Conservation (phyloP, 2,113 vertebrate species). For the Neodon shergylaensis region DNA sequence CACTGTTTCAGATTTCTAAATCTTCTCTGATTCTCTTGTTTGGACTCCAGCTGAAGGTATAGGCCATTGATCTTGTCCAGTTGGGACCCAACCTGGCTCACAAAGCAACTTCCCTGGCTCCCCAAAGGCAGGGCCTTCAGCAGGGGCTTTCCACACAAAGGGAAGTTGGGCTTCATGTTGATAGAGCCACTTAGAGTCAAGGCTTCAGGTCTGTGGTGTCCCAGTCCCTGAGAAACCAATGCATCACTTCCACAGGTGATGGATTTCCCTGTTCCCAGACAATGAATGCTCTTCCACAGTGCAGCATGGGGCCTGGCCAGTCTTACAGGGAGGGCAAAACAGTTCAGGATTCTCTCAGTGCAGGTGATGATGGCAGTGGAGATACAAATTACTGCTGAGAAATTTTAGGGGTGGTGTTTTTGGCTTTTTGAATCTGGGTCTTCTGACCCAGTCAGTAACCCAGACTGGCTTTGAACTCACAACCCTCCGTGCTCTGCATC, state of each 20-base stretch:
- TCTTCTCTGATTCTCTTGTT: background rate
- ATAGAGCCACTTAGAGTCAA: background rate
- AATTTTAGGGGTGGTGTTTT: background rate
- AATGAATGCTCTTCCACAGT: background rate
- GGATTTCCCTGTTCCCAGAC: too few relatives aligned
- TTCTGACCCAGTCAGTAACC: too few relatives aligned
- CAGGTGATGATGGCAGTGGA: accelerated
- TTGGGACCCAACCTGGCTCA: background rate
- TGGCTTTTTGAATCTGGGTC: background rate
- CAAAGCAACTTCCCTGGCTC: background rate
- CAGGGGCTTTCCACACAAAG: background rate
- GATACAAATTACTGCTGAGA: background rate
- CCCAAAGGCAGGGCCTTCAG: background rate
- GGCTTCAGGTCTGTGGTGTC: background rate
- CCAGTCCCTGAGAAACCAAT: background rate
- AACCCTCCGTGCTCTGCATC: background rate
- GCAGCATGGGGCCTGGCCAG: background rate
- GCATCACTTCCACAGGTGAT: background rate
- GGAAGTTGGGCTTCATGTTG: background rate
- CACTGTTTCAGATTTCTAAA: background rate
- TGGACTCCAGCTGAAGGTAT: background rate
- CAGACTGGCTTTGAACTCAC: background rate
- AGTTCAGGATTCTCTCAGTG: background rate
- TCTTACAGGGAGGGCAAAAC: background rate
- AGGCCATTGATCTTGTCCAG: background rate